Conservation (phyloP, 1,140 invertebrate species). For the Nixonia krombeini region DNA sequence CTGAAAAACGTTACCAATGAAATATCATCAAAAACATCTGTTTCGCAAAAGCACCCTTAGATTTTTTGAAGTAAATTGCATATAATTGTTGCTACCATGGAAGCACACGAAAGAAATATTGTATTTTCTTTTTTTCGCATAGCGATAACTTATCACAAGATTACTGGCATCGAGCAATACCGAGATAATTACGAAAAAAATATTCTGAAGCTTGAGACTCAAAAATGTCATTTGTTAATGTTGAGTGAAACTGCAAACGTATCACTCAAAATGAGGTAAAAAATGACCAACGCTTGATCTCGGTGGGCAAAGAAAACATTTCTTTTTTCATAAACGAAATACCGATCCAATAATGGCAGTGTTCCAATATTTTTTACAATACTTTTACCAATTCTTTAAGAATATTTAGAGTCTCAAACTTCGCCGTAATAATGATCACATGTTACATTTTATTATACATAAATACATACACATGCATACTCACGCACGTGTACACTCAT, state of each 20-base stretch:
- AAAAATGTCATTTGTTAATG: constrained; percentile 6
- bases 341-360: background rate
- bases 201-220: constrained; percentile 46
- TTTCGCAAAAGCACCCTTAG: background rate
- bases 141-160: constrained; percentile 25
- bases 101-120: constrained; percentile 59
- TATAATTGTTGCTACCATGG: constrained; percentile 33
- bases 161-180: constrained; percentile 32
- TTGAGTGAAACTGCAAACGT: background rate
- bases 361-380: background rate
- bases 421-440: constrained; percentile 1
- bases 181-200: constrained; percentile 27
- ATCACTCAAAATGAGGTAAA: background rate
- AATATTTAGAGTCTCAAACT: background rate
- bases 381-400: background rate
- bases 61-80: background rate
- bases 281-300: background rate
- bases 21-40: constrained; percentile 44
- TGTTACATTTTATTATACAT: constrained; percentile 3
- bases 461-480: constrained; percentile 4
- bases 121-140: constrained; percentile 32
- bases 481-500: background rate
- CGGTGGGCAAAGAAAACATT: too few species aligned
- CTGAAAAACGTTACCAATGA: too few species aligned
- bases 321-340: background rate